These are phyloP conservation scores for Moxostoma hubbsi DNA, from an alignment of 2,797 vertebrate genomes.

Conservation along the genomic window DNA sequence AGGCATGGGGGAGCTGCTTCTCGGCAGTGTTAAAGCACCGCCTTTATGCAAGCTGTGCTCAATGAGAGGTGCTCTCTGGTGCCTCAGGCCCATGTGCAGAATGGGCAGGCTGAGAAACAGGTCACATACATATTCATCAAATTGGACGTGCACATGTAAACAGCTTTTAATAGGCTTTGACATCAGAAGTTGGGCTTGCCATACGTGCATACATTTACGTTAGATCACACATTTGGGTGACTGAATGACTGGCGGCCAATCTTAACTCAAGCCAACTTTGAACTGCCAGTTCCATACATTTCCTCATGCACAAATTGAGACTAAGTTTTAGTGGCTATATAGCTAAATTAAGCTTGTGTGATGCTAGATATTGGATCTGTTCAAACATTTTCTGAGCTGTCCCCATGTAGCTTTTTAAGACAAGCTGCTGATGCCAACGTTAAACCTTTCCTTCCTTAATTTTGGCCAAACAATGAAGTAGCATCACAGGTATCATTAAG, in stretches of 20 bases:
- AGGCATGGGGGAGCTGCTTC: constrained; percentile 48
- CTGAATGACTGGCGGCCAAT: constrained; percentile 28
- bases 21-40: constrained; percentile 66
- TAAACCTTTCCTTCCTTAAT: too few species aligned
- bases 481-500: too few species aligned
- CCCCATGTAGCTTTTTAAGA: too few species aligned
- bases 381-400: neutral
- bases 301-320: constrained; percentile 4
- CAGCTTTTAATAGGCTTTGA: constrained; percentile 96
- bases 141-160: constrained; percentile 97
- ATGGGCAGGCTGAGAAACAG: constrained; percentile 92
- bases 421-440: too few species aligned
- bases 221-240: constrained; percentile 46
- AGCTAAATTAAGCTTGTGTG: neutral
- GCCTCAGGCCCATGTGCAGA: constrained; percentile 82
- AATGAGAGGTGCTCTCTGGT: constrained; percentile 90
- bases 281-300: neutral
- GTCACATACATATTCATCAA: constrained; percentile 99
- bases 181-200: constrained; percentile 80
- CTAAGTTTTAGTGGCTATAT: neutral
- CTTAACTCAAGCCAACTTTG: constrained; percentile 16
- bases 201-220: constrained; percentile 23
- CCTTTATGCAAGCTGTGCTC: constrained; percentile 91
- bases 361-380: neutral
- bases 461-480: too few species aligned